A percentile compares a stretch with the other conserved stretches of the same genome.
Conservation (phyloP, 2,113 vertebrate species). For the Festucalex cinctus region DNA sequence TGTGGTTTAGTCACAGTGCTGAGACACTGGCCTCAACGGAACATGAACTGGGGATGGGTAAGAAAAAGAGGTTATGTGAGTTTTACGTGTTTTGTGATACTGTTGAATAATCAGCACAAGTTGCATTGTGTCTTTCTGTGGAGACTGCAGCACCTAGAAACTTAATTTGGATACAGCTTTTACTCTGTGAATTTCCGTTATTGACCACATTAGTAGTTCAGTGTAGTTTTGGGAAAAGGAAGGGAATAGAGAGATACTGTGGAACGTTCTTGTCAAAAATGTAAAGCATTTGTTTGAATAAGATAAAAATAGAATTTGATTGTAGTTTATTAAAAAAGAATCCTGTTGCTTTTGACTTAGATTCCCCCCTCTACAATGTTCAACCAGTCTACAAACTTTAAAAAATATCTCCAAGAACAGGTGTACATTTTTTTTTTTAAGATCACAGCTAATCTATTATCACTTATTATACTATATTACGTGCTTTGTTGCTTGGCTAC, state of each 20-base stretch:
- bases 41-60: not conserved
- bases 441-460: not conserved
- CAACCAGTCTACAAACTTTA: no score
- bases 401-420: no score
- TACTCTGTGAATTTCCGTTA: not conserved
- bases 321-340: not conserved
- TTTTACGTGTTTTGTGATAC: no score
- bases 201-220: not conserved
- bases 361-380: not conserved
- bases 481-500: not conserved
- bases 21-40: conserved; percentile 2
- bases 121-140: not conserved
- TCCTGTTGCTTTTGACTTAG: not conserved
- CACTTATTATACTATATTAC: no score
- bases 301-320: not conserved
- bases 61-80: no score
- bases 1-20: not conserved
- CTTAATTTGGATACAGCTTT: not conserved
- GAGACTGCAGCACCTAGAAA: conserved; percentile 12
- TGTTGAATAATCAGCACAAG: not conserved
- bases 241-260: not conserved
- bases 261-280: not conserved
- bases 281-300: no score
- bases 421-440: no score
- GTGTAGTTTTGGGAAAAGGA: not conserved